phyloP scores from a whole-genome alignment of 2,113 vertebrate genomes.

The Pampusana beccarii region DNA sequence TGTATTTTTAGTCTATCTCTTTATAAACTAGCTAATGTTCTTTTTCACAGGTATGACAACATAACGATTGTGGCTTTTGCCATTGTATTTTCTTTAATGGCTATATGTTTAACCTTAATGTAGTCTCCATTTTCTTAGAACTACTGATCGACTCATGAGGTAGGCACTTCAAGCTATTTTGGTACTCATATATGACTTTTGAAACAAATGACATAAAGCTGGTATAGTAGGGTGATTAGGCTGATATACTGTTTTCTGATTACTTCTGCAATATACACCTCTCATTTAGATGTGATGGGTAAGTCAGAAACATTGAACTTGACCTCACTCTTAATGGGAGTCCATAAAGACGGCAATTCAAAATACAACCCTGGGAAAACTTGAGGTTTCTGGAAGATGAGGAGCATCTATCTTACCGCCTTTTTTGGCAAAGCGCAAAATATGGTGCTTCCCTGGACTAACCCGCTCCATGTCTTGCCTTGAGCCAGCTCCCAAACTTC shows the following conservation, averaged over 20 bases:
- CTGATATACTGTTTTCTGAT: background rate
- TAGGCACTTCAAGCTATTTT: background rate
- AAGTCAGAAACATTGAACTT: background rate
- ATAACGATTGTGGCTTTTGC: background rate
- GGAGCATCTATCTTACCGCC: background rate
- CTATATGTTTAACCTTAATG: background rate
- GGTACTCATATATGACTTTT: background rate
- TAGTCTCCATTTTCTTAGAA: background rate
- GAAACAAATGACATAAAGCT: background rate
- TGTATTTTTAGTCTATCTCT: background rate
- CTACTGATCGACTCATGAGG: background rate
- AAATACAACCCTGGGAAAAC: background rate
- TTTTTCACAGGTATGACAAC: background rate
- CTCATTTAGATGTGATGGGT: fast-evolving
- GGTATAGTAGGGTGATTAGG: background rate
- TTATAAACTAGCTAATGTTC: background rate
- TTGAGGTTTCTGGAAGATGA: background rate
- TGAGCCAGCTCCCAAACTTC: background rate
- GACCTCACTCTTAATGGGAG: background rate
- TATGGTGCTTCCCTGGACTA: background rate
- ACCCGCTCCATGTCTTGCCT: background rate
- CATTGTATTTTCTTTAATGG: background rate
- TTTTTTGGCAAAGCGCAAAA: background rate
- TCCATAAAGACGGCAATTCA: background rate
- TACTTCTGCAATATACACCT: background rate